Conservation (phyloP, 2,888 invertebrate species). For the Aleiodes alternator region DNA sequence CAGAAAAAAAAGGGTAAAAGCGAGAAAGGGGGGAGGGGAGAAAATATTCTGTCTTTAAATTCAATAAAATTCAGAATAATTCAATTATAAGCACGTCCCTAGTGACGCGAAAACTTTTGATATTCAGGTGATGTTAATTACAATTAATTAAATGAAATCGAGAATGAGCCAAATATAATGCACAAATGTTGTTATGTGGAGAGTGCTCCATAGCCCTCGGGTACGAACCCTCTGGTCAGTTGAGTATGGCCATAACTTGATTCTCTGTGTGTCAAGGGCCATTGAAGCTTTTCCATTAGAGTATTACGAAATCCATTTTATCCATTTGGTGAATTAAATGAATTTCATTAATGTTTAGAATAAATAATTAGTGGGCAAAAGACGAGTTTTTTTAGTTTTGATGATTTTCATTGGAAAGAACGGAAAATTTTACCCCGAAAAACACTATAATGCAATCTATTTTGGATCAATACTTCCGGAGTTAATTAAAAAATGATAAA, state of each 20-base stretch:
- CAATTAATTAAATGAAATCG: not conserved
- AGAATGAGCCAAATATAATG: conserved; percentile 58
- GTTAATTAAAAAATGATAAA: too few relatives aligned
- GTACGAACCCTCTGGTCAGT: conserved; percentile 16
- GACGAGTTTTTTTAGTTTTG: too few relatives aligned
- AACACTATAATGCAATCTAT: too few relatives aligned
- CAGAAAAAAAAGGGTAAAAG: too few relatives aligned
- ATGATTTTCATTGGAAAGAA: too few relatives aligned
- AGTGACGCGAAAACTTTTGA: conserved; percentile 49
- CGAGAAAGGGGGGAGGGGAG: too few relatives aligned
- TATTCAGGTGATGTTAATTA: conserved; percentile 36
- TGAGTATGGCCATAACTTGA: not conserved
- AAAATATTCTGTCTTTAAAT: not conserved
- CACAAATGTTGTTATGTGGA: conserved; percentile 62
- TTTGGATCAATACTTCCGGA: too few relatives aligned
- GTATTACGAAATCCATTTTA: not conserved
- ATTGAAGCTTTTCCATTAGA: conserved; percentile 12
- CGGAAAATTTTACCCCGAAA: too few relatives aligned
- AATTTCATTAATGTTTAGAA: not conserved
- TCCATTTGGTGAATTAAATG: not conserved
- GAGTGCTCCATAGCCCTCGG: conserved; percentile 21
- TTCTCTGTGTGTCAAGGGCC: conserved; percentile 4
- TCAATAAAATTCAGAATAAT: too few relatives aligned
- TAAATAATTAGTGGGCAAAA: too few relatives aligned
- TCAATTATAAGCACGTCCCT: not conserved